phyloP scores from a whole-genome alignment of 2,797 vertebrate species.

The Urocyon cinereoargenteus region DNA sequence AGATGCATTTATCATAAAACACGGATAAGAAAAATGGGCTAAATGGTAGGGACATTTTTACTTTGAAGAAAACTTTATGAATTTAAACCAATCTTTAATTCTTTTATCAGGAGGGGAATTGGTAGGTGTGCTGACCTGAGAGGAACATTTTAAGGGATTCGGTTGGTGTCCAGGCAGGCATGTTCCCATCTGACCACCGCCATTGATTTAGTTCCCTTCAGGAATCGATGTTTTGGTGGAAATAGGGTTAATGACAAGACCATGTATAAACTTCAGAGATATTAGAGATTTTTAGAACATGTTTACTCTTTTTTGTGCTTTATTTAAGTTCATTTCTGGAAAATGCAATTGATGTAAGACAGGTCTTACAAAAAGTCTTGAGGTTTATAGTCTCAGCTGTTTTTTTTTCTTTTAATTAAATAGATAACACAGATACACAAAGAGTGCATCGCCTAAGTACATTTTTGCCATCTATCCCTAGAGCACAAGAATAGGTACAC shows the following conservation, averaged over 20 bases:
- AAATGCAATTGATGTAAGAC: not conserved
- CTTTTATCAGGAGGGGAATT: not conserved
- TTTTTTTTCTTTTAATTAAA: not conserved
- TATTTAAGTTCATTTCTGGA: not conserved
- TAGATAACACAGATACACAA: not conserved
- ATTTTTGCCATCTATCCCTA: not conserved
- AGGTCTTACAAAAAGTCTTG: not conserved
- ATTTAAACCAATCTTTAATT: not conserved
- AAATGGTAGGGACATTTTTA: not conserved
- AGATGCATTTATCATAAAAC: not conserved
- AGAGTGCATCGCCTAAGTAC: not conserved
- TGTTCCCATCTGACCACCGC: rapidly evolving
- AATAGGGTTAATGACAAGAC: not conserved
- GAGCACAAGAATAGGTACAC: not conserved
- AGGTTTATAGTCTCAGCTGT: not conserved
- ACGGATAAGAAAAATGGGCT: not conserved
- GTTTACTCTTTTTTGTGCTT: not conserved
- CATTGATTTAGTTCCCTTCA: not conserved
- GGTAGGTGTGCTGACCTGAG: not conserved
- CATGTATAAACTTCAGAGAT: not conserved
- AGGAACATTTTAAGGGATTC: not conserved
- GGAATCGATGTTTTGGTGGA: not conserved
- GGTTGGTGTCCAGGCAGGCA: not conserved
- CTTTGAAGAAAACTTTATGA: not conserved
- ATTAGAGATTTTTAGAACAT: not conserved